Evolutionary conservation across 2,113 vertebrate genomes (phyloP).

Genomic region (Cinclus cinclus): DNA sequence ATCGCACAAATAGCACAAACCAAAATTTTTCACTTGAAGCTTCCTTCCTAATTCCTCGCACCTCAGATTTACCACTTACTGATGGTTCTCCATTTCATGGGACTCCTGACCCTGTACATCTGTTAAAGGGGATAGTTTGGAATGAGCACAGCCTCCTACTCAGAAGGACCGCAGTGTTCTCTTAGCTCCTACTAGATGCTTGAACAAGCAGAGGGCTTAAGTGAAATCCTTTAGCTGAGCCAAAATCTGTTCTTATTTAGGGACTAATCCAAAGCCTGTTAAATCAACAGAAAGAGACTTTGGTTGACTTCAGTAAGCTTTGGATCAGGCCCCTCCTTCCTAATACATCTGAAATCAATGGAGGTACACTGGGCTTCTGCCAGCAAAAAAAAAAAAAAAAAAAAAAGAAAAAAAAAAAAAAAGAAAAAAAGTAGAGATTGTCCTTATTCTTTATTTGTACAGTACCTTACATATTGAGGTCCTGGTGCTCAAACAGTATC

Average conservation of each 20-base stretch:
- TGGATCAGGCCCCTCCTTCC: slow-evolving; percentile 41
- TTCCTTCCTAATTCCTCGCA: slow-evolving; percentile 38
- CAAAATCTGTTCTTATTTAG: slow-evolving; percentile 69
- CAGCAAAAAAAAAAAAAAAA: not conserved
- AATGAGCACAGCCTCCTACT: slow-evolving; percentile 44
- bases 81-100: not conserved
- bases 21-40: slow-evolving; percentile 1
- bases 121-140: slow-evolving; percentile 51
- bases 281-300: slow-evolving; percentile 68
- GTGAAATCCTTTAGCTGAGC: slow-evolving; percentile 64
- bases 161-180: slow-evolving; percentile 40
- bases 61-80: slow-evolving; percentile 23
- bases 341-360: slow-evolving; percentile 61
- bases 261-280: slow-evolving; percentile 67
- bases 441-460: slow-evolving; percentile 13
- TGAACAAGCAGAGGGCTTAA: slow-evolving; percentile 63
- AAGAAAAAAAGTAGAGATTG: not conserved
- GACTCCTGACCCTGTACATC: slow-evolving; percentile 39
- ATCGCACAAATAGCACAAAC: slow-evolving; percentile 19
- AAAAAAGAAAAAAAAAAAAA: not conserved
- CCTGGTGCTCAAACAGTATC: not conserved
- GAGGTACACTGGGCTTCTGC: slow-evolving; percentile 20
- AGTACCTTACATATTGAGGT: not conserved
- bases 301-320: slow-evolving; percentile 62
- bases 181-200: slow-evolving; percentile 49